Evolutionary conservation across 2,113 vertebrate genomes (phyloP).

Genomic region (Triplophysa siluroides): DNA sequence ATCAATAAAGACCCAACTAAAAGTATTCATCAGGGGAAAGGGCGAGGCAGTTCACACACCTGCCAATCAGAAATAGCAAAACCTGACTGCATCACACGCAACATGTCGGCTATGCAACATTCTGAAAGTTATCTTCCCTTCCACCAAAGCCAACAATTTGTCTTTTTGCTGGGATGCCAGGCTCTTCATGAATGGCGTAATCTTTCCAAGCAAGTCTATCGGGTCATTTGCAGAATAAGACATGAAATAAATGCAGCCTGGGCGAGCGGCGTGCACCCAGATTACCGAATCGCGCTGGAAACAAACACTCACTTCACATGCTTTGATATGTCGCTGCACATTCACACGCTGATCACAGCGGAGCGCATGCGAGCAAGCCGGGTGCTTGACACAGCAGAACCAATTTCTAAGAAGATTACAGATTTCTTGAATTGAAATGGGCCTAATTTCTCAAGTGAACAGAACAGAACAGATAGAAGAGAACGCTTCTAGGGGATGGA

Average conservation of each 20-base stretch:
- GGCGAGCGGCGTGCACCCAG: constrained; percentile 57
- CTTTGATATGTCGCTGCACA: constrained; percentile 5
- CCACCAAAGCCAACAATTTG: constrained; percentile 66
- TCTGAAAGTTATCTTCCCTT: constrained; percentile 60
- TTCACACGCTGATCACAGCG: constrained; percentile 2
- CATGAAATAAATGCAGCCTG: constrained; percentile 58
- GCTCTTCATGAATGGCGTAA: constrained; percentile 65
- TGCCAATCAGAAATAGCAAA: constrained; percentile 10
- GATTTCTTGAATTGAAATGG: constrained; percentile 20
- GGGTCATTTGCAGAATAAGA: constrained; percentile 54
- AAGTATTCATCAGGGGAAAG: constrained; percentile 34
- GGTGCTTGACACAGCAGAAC: constrained; percentile 18
- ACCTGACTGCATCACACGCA: neutral
- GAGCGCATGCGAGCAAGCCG: neutral
- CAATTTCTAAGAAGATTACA: constrained; percentile 34
- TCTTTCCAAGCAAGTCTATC: constrained; percentile 58
- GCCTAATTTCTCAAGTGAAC: constrained; percentile 30
- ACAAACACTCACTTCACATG: constrained; percentile 21
- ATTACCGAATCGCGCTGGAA: constrained; percentile 57
- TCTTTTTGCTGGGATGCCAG: constrained; percentile 69
- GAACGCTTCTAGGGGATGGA: neutral
- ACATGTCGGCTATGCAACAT: constrained; percentile 6
- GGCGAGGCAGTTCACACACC: neutral
- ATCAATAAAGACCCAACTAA: constrained; percentile 25
- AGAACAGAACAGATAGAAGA: constrained; percentile 4